phyloP scores from a whole-genome alignment of 1,140 invertebrate genomes.

The Drosophila ogumai region DNA sequence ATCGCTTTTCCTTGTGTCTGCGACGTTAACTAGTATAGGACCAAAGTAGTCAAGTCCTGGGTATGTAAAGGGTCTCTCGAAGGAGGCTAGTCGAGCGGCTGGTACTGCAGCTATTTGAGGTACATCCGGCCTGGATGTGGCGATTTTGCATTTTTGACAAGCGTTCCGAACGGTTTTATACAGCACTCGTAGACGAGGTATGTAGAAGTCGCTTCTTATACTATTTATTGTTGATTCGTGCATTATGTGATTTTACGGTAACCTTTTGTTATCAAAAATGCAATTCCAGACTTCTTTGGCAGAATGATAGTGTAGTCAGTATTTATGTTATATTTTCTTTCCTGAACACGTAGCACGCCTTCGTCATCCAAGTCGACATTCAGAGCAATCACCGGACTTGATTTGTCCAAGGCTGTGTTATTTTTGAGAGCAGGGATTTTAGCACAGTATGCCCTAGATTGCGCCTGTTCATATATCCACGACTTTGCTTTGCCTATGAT shows the following conservation, averaged over 20 bases:
- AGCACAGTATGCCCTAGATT: no score
- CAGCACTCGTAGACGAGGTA: neutral
- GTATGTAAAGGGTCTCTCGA: neutral
- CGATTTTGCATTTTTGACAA: neutral
- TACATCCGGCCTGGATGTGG: neutral
- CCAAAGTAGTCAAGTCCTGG: conserved; percentile 4
- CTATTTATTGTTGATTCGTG: neutral
- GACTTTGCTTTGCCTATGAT: neutral
- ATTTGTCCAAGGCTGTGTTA: neutral
- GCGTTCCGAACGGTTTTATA: neutral
- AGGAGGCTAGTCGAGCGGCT: neutral
- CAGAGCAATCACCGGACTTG: neutral
- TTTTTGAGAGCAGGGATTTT: neutral
- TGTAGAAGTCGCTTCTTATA: neutral
- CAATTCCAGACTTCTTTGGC: neutral
- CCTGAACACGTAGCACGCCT: neutral
- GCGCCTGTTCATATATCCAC: no score
- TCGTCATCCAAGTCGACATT: neutral
- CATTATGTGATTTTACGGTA: neutral
- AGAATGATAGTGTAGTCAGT: neutral
- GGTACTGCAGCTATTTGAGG: neutral
- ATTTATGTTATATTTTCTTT: neutral
- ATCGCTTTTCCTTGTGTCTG: conserved; percentile 4
- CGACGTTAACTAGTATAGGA: neutral
- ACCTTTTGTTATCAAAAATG: neutral